Evolutionary conservation across 2,888 invertebrate genomes (phyloP).

Genomic region (Deilephila elpenor): DNA sequence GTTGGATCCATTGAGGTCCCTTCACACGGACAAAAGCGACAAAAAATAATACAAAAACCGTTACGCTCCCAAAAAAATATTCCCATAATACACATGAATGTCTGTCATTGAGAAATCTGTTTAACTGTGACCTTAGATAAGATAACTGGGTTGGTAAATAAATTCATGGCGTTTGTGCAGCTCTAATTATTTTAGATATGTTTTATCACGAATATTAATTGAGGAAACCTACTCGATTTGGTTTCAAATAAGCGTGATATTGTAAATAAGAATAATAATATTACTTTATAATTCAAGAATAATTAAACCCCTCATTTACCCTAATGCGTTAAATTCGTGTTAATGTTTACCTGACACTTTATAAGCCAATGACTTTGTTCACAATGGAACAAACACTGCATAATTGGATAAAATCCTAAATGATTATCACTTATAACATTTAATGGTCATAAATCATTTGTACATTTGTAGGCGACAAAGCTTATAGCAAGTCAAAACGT

Average conservation of each 20-base stretch:
- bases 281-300: neutral
- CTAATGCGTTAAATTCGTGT: too few species aligned
- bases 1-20: slow-evolving; percentile 79
- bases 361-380: too few species aligned
- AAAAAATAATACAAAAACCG: slow-evolving; percentile 84
- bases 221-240: neutral
- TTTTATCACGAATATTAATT: neutral
- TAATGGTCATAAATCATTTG: too few species aligned
- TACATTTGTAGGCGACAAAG: too few species aligned
- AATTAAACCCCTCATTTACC: neutral
- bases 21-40: slow-evolving; percentile 81
- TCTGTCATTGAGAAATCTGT: slow-evolving; percentile 76
- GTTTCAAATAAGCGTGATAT: neutral
- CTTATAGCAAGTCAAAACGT: too few species aligned
- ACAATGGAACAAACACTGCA: too few species aligned
- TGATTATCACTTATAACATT: too few species aligned
- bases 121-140: slow-evolving; percentile 42
- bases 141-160: slow-evolving; percentile 30
- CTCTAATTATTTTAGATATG: neutral
- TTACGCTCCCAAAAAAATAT: slow-evolving; percentile 80
- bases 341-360: too few species aligned
- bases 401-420: too few species aligned
- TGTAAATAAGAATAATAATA: neutral
- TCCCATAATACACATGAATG: slow-evolving; percentile 80
- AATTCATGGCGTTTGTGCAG: slow-evolving; percentile 5